phyloP scores from a whole-genome alignment of 2,113 vertebrate genomes.

The Arothron firmamentum region DNA sequence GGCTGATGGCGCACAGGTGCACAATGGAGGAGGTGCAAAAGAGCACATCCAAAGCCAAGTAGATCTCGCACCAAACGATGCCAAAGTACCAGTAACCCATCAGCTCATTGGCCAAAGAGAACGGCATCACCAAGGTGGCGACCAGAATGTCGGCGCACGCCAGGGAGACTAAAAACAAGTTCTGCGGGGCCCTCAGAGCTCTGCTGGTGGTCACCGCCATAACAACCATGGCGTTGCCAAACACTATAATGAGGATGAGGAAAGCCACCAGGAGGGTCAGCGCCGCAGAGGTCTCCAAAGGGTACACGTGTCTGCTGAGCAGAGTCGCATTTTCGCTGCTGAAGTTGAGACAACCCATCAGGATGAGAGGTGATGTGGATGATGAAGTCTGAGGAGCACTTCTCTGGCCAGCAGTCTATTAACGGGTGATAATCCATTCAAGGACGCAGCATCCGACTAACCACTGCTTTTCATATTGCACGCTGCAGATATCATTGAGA shows the following conservation, averaged over 20 bases:
- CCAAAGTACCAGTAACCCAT: constrained; percentile 92
- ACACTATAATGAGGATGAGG: constrained; percentile 85
- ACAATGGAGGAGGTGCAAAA: constrained; percentile 88
- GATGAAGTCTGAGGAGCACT: constrained; percentile 11
- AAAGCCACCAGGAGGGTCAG: constrained; percentile 69
- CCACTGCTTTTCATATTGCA: constrained; percentile 23
- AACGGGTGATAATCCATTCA: constrained; percentile 35
- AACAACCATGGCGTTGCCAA: constrained; percentile 88
- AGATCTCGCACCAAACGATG: constrained; percentile 88
- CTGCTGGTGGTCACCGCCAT: constrained; percentile 87
- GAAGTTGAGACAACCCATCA: constrained; percentile 62
- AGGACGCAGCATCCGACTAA: constrained; percentile 14
- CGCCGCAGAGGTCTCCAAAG: constrained; percentile 49
- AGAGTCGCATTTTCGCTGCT: constrained; percentile 52
- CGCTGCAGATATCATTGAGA: constrained; percentile 1
- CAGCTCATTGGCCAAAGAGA: constrained; percentile 88
- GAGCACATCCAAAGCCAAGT: constrained; percentile 88
- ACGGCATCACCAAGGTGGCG: constrained; percentile 89
- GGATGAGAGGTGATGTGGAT: constrained; percentile 28
- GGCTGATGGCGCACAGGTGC: constrained; percentile 85
- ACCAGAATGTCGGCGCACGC: constrained; percentile 91
- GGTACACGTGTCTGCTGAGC: constrained; percentile 28
- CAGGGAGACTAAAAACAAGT: constrained; percentile 90
- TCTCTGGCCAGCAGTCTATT: constrained; percentile 23
- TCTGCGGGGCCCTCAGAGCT: constrained; percentile 87